A percentile compares a stretch with the other conserved stretches of the same genome.
Evolutionary conservation across 2,888 invertebrate species (phyloP).

Genomic region (Heliconius hortense): DNA sequence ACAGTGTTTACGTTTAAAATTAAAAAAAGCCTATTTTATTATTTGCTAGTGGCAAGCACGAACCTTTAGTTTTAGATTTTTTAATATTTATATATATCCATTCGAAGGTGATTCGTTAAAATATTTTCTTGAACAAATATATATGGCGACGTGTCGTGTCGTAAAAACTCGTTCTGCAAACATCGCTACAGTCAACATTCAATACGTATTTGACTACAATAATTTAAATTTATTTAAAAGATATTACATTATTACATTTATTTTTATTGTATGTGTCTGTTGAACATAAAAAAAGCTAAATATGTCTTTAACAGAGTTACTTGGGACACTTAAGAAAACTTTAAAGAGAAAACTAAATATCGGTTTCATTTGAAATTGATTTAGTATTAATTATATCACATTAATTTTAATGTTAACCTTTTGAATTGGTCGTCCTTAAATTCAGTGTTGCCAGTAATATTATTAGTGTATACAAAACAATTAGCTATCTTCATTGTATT

Average conservation of each 20-base stretch:
- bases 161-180: slow-evolving; percentile 24
- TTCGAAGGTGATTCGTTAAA: slow-evolving; percentile 31
- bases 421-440: too few species aligned
- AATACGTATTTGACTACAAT: slow-evolving; percentile 2
- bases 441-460: too few species aligned
- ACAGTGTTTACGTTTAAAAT: slow-evolving; percentile 19
- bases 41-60: slow-evolving; percentile 17
- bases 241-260: background rate
- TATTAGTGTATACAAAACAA: background rate
- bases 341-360: background rate
- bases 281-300: background rate
- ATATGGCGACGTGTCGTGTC: background rate
- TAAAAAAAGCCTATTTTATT: slow-evolving; percentile 23
- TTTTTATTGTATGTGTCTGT: background rate
- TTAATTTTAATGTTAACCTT: too few species aligned
- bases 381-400: too few species aligned
- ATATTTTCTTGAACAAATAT: slow-evolving; percentile 23
- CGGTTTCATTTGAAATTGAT: background rate
- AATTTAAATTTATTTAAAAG: background rate
- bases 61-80: slow-evolving; percentile 15
- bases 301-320: too few species aligned
- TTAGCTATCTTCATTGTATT: background rate
- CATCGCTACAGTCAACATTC: slow-evolving; percentile 12
- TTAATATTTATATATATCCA: slow-evolving; percentile 6
- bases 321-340: background rate